These are phyloP conservation scores for Clarias laeviceps DNA, from an alignment of 2,797 vertebrate species.

Conservation along the genomic window DNA sequence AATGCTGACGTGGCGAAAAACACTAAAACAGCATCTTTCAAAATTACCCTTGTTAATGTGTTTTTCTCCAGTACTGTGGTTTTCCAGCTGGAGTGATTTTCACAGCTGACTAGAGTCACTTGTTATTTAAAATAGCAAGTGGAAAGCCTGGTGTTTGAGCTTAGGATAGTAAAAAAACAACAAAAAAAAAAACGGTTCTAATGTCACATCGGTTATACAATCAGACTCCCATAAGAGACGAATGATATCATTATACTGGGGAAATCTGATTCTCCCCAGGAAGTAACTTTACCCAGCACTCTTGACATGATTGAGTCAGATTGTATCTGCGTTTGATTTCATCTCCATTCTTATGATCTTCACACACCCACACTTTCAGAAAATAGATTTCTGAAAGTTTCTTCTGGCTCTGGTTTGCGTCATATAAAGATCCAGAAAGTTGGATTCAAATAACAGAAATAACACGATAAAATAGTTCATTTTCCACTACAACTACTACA, in stretches of 20 bases:
- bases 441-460: background rate
- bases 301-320: conserved; percentile 21
- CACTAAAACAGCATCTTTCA: background rate
- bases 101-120: background rate
- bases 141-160: background rate
- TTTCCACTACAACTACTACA: background rate
- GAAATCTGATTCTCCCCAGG: conserved; percentile 20
- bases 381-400: conserved; percentile 6
- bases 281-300: conserved; percentile 13
- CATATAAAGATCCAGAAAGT: background rate
- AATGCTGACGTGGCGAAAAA: background rate
- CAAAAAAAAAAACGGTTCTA: background rate
- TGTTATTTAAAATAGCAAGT: background rate
- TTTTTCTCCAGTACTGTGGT: background rate
- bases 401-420: background rate
- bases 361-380: conserved; percentile 36
- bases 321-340: conserved; percentile 38
- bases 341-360: conserved; percentile 49
- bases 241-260: background rate
- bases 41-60: background rate
- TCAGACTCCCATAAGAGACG: background rate
- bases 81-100: background rate
- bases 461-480: background rate
- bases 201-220: background rate
- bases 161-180: background rate